phyloP scores from a whole-genome alignment of 53 echinoderm and acorn worm species.

The Zoroaster sp. region DNA sequence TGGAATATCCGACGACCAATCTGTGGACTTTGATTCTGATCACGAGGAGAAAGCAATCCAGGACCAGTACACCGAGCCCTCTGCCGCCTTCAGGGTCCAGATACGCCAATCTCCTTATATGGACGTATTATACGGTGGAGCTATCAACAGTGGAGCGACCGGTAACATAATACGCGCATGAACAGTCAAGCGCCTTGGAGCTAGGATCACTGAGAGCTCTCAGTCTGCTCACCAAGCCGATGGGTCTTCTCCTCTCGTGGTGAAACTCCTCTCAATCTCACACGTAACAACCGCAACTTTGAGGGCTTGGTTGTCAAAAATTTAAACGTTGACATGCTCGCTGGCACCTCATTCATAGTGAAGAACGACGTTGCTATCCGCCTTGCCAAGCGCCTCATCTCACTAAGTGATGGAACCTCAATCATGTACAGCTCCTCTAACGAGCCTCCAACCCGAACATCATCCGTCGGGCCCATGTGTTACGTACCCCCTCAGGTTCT shows the following conservation, averaged over 20 bases:
- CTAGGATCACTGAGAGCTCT: slow-evolving; percentile 6
- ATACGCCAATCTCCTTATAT: slow-evolving; percentile 46
- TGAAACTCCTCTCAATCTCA: neutral
- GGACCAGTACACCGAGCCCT: too few relatives aligned
- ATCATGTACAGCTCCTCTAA: too few relatives aligned
- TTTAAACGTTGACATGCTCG: neutral
- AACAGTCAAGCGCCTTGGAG: neutral
- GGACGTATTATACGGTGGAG: slow-evolving; percentile 50
- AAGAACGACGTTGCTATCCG: neutral
- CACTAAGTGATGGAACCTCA: too few relatives aligned
- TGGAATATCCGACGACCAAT: neutral
- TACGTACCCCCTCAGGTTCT: neutral
- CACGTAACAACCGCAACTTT: neutral
- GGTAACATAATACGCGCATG: too few relatives aligned
- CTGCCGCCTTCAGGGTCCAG: slow-evolving; percentile 42
- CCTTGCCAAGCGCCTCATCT: too few relatives aligned
- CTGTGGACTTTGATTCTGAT: too few relatives aligned
- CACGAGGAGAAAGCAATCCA: too few relatives aligned
- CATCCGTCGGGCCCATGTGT: neutral
- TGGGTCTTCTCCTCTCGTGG: slow-evolving; percentile 32
- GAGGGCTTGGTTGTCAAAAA: neutral
- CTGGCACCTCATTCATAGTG: neutral
- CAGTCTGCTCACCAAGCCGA: slow-evolving; percentile 67
- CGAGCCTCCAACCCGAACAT: too few relatives aligned
- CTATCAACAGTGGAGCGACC: too few relatives aligned